Base-by-base conservation (phyloP, 2,797 vertebrate genomes). In the Hydrophis major region DNA sequence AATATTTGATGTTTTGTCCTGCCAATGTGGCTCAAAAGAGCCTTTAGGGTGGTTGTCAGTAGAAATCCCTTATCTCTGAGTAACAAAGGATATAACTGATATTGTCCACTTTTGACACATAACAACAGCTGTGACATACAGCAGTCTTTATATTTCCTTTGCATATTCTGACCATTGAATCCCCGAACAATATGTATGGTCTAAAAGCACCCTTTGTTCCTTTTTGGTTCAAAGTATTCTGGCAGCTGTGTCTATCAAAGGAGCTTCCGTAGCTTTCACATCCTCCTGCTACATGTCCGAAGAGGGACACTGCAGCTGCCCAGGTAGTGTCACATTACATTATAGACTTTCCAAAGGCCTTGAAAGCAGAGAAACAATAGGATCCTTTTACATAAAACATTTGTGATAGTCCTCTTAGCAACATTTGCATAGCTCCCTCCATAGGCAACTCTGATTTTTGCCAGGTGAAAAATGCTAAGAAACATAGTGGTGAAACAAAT, bases 171-270 rank as follows among this genome's bases (percentile, higher is more conserved):
- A 28, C 90, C 92, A 74, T 93, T 95, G 91, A 53, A 91, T 91
- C 50, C 90, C 89, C 92, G 92, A 22, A 18, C 90, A 94, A 93
- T 88, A 94, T 22, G 28, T 50, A 12, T 61, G 50, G 93, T 95
- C 93, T 91, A 92, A 95, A 94, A 94, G 90, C 94, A 63, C 88
- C 42, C 91, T 97, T 98, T 97, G 96, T 97, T 95, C 88, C 78
- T 94, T 94, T 90, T 93, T 50, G 59, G 90, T 95, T 93, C 92
- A 93, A 94, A 95, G 89, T 92, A 92, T 92, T 95, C 89, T 56
- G 95, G 91, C 63, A 95, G 93, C 97, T 98, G 94, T 92, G 91
- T 88, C 90, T 74, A 94, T 95, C 87, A 50, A 87, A 69, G 53
- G 28, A 91, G 94, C 61, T 94, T 96, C 94, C 13, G 11, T 50